Evolutionary conservation across 2,113 vertebrate genomes (phyloP), one percentile per base, ranked within the genome.

Genomic region (Dipodomys stephensi): DNA sequence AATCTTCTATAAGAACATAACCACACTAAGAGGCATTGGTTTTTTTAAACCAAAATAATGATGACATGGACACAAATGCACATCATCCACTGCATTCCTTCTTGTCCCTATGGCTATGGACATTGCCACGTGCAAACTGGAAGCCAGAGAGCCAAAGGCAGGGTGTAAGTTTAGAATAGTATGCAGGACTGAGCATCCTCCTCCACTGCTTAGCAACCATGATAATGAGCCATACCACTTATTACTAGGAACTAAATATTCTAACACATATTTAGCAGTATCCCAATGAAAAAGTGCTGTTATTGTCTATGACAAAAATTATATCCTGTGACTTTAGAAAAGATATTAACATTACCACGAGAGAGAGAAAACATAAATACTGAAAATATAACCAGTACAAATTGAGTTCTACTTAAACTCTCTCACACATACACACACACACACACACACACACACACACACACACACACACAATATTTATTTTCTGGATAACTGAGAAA

Each of bases 261-360:
- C 30, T 30, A 73, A 57, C 22, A 28, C 72, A 44, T 4, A 28
- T 15, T 82, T 49, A 79, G 60, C 53, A 88, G 28, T 68, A 65
- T 64, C 19, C 25, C 49, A 39, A 13, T 1, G 20, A 88, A 53
- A 92, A 90, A 30, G 35, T n/a, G 23, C 7, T 32, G n/a, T n/a
- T 74, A 72, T 5, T 83, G 19, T 20, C 22, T 44, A 92, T 30
- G 4, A 71, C 65, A 78, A 94, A 87, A 74, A 22, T 69, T 83
- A 53, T 93, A 93, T 86, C 88, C 67, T 82, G 9, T 65, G 19
- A 90, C 11, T 93, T 79, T n/a, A 46, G 49, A 82, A 84, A 94
- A 9, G 9, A 82, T 46, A 94, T 35, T 76, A 91, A 46, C 74
- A 44, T 72, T 79, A 67, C 2, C 49, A 89, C 23, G 44, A 88